phyloP scores from a whole-genome alignment of 1,140 invertebrate genomes.

The Galendromus occidentalis region DNA sequence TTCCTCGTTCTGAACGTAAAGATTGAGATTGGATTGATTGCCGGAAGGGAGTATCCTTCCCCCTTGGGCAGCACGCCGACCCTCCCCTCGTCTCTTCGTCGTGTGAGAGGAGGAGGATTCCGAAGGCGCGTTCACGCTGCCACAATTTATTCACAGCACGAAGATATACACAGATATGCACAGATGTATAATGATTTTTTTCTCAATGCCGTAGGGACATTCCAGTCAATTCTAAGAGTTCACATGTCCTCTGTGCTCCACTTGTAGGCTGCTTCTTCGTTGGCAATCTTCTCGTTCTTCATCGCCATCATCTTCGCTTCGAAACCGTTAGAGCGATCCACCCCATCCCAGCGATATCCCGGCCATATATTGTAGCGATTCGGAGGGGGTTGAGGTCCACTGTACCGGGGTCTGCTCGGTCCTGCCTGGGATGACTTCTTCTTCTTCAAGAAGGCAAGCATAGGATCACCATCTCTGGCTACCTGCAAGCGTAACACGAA shows the following conservation, averaged over 20 bases:
- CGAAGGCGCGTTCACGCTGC: too few relatives aligned
- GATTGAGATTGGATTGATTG: too few relatives aligned
- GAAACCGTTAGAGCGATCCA: constrained; percentile 89
- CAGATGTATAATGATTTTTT: too few relatives aligned
- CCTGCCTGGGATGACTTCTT: constrained; percentile 34
- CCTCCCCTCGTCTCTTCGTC: too few relatives aligned
- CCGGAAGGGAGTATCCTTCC: too few relatives aligned
- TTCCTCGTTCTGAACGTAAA: too few relatives aligned
- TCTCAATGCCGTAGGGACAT: too few relatives aligned
- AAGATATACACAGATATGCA: too few relatives aligned
- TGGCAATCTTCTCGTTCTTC: constrained; percentile 49
- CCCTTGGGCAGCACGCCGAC: too few relatives aligned
- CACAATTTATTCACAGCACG: too few relatives aligned
- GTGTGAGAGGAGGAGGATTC: too few relatives aligned
- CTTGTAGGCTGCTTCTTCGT: constrained; percentile 67
- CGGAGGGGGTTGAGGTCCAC: constrained; percentile 52
- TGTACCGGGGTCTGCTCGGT: constrained; percentile 44
- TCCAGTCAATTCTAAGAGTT: too few relatives aligned
- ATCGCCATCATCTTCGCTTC: constrained; percentile 71
- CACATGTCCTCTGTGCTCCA: constrained; percentile 91
- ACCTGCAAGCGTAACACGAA: constrained; percentile 19
- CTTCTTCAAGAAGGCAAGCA: constrained; percentile 62
- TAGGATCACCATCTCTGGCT: constrained; percentile 68
- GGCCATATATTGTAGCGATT: constrained; percentile 80
- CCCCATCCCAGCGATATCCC: constrained; percentile 92